A percentile compares a stretch with the other conserved stretches of the same genome.
phyloP scores from a whole-genome alignment of 2,113 vertebrate species.

The Protobothrops mucrosquamatus region DNA sequence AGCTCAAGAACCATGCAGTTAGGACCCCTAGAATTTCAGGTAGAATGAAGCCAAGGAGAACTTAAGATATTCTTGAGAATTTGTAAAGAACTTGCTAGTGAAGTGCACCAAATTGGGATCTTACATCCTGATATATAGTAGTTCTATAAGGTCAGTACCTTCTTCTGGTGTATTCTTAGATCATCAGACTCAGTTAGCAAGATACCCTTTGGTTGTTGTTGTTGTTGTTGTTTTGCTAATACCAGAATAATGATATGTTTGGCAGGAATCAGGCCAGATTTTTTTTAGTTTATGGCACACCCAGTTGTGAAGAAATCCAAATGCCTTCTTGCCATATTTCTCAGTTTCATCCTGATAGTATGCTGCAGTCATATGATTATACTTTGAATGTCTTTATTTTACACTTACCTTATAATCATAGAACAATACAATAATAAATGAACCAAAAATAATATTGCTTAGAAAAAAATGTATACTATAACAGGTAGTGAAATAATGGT shows the following conservation, averaged over 20 bases:
- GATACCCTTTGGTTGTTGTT: too few relatives aligned
- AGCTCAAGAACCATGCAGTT: neutral
- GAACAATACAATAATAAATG: neutral
- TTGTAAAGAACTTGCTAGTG: neutral
- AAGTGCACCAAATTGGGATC: neutral
- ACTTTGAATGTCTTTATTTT: slow-evolving; percentile 1
- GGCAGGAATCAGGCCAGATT: neutral
- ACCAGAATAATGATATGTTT: neutral
- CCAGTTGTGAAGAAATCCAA: neutral
- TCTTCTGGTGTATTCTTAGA: neutral
- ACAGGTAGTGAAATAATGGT: slow-evolving; percentile 42
- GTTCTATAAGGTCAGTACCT: neutral
- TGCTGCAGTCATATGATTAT: neutral
- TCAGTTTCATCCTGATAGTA: neutral
- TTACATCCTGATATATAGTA: neutral
- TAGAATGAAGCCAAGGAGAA: neutral
- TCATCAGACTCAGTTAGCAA: neutral
- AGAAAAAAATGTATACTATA: slow-evolving; percentile 23
- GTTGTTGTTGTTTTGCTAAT: neutral
- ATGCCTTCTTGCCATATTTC: neutral
- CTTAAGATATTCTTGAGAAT: neutral
- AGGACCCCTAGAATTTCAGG: neutral
- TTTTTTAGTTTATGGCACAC: neutral
- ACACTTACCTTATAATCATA: slow-evolving; percentile 2
- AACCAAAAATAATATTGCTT: neutral